A percentile compares a stretch with the other conserved stretches of the same genome.
Evolutionary conservation across 2,113 vertebrate genomes (phyloP).

Genomic region (Odontesthes bonariensis): DNA sequence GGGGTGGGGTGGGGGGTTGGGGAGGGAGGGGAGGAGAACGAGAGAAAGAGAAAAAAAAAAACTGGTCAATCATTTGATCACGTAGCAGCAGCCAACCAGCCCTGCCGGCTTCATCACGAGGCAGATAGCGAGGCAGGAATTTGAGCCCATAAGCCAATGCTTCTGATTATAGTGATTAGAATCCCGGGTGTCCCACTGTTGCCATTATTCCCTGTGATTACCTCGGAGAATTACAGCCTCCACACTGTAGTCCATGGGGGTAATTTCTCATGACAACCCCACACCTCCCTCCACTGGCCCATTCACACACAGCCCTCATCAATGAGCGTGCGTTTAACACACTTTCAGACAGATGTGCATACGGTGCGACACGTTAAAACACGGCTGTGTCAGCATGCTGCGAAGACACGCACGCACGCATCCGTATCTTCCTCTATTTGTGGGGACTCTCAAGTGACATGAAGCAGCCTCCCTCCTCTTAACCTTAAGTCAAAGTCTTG

Average conservation of each 20-base stretch:
- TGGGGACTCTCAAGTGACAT: not conserved
- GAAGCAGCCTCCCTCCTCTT: not conserved
- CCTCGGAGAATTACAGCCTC: slow-evolving; percentile 82
- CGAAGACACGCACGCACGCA: slow-evolving; percentile 28
- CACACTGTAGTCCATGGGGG: slow-evolving; percentile 74
- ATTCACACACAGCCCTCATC: slow-evolving; percentile 61
- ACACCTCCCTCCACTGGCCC: slow-evolving; percentile 57
- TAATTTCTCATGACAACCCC: slow-evolving; percentile 80
- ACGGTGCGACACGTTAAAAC: slow-evolving; percentile 30
- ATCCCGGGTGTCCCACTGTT: slow-evolving; percentile 78
- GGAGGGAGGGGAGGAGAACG: not conserved
- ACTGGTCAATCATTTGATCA: slow-evolving; percentile 74
- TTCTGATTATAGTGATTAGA: slow-evolving; percentile 82
- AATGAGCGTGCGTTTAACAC: slow-evolving; percentile 49
- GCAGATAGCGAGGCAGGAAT: slow-evolving; percentile 70
- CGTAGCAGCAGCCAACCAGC: slow-evolving; percentile 46
- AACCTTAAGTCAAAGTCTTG: not conserved
- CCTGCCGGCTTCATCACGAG: slow-evolving; percentile 56
- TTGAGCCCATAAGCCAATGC: slow-evolving; percentile 75
- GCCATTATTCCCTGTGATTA: slow-evolving; percentile 82
- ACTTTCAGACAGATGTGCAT: slow-evolving; percentile 24
- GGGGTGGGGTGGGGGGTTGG: no score
- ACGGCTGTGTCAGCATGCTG: not conserved
- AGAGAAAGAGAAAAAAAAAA: slow-evolving; percentile 43
- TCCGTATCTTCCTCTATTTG: not conserved